Evolutionary conservation across 2,797 vertebrate genomes (phyloP), one percentile per base, ranked within the genome.

Genomic region (Manis javanica): DNA sequence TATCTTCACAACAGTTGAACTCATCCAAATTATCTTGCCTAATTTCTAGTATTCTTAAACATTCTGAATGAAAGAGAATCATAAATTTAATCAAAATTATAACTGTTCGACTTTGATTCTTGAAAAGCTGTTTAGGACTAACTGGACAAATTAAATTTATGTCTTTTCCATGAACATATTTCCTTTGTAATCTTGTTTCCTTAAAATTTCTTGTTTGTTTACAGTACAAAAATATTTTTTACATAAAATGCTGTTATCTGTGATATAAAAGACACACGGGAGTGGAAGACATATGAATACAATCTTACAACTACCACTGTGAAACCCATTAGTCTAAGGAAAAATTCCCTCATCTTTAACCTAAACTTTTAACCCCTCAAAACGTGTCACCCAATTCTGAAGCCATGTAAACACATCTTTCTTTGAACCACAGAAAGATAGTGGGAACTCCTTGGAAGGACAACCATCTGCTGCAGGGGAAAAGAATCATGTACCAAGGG

Each of bases 331-430:
- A 88, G 34, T 31, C 42, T 86, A 61, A 88, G 61, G 31, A 84
- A 63, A 82, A 89, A 29, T 61, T 71, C 15, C 31, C 49, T 74
- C 23, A 63, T 82, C 39, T 90, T 95, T 59, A 46, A 61, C 75
- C 78, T 92, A 59, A 63, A 78, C 10, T 79, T 59, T 64, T 89
- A 31, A 81, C 55, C 84, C 39, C 51, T 96, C 72, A 49, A 14
- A 66, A 71, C 31, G 26, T 39, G 34, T 85, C 7, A 21, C 24
- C 21, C 77, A 88, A 49, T 78, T 87, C 42, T 88, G 94, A 88
- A 94, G 95, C 49, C 79, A 96, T 26, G 81, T 39, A 93, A 72
- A 90, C 34, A 86, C 90, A 96, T 97, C 97, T 97, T 98, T 97
- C 95, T 93, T 26, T 77, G 59, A 91, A 81, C 24, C 55, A 95